Evolutionary conservation across 2,113 vertebrate genomes (phyloP).

Genomic region (Cheilinus undulatus): DNA sequence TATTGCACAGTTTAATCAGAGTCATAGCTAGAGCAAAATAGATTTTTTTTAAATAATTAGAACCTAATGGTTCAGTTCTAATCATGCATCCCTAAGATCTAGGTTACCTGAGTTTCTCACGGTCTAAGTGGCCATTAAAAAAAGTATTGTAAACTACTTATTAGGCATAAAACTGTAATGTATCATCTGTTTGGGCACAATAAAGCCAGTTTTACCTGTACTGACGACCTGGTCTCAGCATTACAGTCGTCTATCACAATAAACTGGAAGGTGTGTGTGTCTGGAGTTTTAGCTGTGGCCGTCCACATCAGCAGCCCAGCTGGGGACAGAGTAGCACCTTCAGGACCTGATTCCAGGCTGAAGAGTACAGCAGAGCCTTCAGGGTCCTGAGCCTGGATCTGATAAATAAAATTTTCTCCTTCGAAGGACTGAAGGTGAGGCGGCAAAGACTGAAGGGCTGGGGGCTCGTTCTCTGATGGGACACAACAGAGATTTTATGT

Average conservation of each 20-base stretch:
- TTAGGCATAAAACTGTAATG: not conserved
- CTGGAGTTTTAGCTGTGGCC: constrained; percentile 53
- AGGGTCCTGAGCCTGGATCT: constrained; percentile 88
- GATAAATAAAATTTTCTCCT: constrained; percentile 88
- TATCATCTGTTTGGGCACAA: too few relatives aligned
- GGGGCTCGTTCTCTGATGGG: constrained; percentile 86
- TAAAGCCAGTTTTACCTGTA: constrained; percentile 80
- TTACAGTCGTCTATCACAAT: constrained; percentile 86
- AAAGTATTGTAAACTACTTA: too few relatives aligned
- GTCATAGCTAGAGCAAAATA: too few relatives aligned
- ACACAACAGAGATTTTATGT: not conserved
- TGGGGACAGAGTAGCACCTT: constrained; percentile 85
- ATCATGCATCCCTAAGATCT: too few relatives aligned
- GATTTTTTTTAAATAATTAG: too few relatives aligned
- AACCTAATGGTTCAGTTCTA: too few relatives aligned
- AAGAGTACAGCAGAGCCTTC: constrained; percentile 88
- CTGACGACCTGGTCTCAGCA: constrained; percentile 77
- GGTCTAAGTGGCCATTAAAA: too few relatives aligned
- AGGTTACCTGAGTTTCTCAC: too few relatives aligned
- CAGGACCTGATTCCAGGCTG: constrained; percentile 84
- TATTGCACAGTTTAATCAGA: too few relatives aligned
- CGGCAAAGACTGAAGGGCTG: constrained; percentile 80
- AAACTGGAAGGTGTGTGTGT: constrained; percentile 80
- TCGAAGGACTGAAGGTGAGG: constrained; percentile 83
- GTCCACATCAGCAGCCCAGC: constrained; percentile 90